Conservation (phyloP, 1,140 invertebrate genomes). For the Archegozetes longisetosus region DNA sequence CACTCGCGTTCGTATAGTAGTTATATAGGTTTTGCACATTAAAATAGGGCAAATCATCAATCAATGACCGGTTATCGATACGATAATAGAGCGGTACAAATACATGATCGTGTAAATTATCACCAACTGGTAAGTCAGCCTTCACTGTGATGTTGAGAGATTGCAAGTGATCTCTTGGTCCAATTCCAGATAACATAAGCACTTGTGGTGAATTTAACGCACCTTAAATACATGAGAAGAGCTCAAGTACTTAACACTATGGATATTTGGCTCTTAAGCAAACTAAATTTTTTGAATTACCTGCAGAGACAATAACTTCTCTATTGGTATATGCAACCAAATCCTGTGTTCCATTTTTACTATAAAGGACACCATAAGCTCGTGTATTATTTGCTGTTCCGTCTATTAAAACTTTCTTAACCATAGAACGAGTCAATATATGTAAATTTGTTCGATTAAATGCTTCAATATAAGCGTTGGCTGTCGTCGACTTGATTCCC, state of each 20-base stretch:
- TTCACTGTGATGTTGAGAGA: slow-evolving; percentile 36
- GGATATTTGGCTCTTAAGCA: no score
- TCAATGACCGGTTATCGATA: background rate
- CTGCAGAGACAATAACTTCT: slow-evolving; percentile 4
- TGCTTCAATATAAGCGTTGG: slow-evolving; percentile 9
- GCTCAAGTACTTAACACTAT: no score
- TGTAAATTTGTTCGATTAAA: background rate
- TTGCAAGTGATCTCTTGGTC: slow-evolving; percentile 53
- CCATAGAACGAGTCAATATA: background rate
- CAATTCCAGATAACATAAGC: slow-evolving; percentile 76
- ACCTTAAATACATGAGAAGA: no score
- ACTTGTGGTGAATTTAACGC: slow-evolving; percentile 76
- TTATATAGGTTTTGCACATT: background rate
- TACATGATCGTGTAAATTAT: slow-evolving; percentile 42
- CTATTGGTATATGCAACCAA: background rate
- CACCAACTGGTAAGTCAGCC: slow-evolving; percentile 29
- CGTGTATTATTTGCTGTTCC: background rate
- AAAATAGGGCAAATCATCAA: background rate
- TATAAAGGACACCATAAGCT: background rate
- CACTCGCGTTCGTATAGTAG: slow-evolving; percentile 37
- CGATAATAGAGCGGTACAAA: slow-evolving; percentile 9
- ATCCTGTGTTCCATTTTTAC: background rate
- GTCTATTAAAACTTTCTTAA: background rate
- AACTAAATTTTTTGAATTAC: no score
- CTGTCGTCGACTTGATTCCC: slow-evolving; percentile 8